These are phyloP conservation scores for Anastrepha ludens DNA, from an alignment of 1,140 invertebrate genomes.

Conservation along the genomic window DNA sequence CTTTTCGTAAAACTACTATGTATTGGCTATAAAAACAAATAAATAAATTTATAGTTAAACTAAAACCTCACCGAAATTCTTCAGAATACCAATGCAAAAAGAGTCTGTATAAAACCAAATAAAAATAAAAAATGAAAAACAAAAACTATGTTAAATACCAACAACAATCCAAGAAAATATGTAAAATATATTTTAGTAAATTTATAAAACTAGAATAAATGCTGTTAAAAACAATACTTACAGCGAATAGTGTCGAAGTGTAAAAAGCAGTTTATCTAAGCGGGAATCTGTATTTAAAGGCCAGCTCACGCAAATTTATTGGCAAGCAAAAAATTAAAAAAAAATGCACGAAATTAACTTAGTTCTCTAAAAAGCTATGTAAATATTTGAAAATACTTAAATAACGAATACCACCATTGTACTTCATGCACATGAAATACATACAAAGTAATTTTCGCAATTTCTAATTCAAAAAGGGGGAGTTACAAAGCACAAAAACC, in stretches of 20 bases:
- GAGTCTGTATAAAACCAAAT: slow-evolving; percentile 51
- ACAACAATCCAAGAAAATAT: background rate
- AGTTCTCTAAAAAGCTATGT: background rate
- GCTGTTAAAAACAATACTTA: slow-evolving; percentile 55
- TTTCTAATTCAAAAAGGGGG: too few species aligned
- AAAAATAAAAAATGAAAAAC: slow-evolving; percentile 21
- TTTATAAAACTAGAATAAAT: background rate
- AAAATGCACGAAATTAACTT: background rate
- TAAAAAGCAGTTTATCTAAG: too few species aligned
- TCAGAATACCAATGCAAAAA: slow-evolving; percentile 60
- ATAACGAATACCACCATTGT: slow-evolving; percentile 44
- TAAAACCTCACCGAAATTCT: slow-evolving; percentile 72
- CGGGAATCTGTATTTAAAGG: too few species aligned
- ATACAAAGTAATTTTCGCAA: too few species aligned
- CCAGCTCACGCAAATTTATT: background rate
- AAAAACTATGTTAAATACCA: slow-evolving; percentile 22
- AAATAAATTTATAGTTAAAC: slow-evolving; percentile 31
- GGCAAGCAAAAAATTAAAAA: background rate
- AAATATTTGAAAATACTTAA: background rate
- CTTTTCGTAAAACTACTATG: background rate
- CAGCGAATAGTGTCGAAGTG: background rate
- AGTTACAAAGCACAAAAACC: too few species aligned
- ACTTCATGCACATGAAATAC: slow-evolving; percentile 25
- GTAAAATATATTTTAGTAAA: slow-evolving; percentile 25
- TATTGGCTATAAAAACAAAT: background rate